Conservation (phyloP, 2,113 vertebrate genomes). For the Hiodon alosoides region DNA sequence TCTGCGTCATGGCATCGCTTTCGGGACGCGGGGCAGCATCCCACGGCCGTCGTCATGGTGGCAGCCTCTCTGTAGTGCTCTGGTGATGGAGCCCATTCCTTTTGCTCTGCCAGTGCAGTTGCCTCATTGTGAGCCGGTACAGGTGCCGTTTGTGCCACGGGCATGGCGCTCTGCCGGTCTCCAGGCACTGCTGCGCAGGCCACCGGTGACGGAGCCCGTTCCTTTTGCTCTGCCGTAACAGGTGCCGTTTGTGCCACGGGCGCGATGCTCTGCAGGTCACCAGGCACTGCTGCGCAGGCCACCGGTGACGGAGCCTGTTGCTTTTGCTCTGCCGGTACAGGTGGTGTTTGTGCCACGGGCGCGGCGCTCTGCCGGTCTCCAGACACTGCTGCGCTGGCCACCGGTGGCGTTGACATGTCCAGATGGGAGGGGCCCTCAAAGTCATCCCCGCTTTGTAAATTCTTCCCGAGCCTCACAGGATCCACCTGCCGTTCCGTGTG, state of each 20-base stretch:
- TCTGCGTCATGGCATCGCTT: slow-evolving; percentile 71
- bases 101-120: slow-evolving; percentile 46
- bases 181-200: slow-evolving; percentile 16
- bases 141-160: slow-evolving; percentile 40
- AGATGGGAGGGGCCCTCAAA: slow-evolving; percentile 38
- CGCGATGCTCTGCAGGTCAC: slow-evolving; percentile 37
- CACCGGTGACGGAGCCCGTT: slow-evolving; percentile 22
- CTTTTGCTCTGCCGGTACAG: slow-evolving; percentile 32
- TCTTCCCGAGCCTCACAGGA: slow-evolving; percentile 24
- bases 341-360: slow-evolving; percentile 40
- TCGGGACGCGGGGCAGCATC: slow-evolving; percentile 30
- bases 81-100: slow-evolving; percentile 28
- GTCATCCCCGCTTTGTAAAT: slow-evolving; percentile 28
- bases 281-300: slow-evolving; percentile 10
- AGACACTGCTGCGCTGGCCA: background rate
- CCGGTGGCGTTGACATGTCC: slow-evolving; percentile 34
- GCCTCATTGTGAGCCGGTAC: slow-evolving; percentile 14
- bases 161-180: slow-evolving; percentile 37
- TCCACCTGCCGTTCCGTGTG: slow-evolving; percentile 32
- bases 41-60: slow-evolving; percentile 75
- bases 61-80: slow-evolving; percentile 57
- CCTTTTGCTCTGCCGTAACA: slow-evolving; percentile 31
- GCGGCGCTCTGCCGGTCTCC: slow-evolving; percentile 39
- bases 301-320: slow-evolving; percentile 14
- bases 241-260: slow-evolving; percentile 41